Conservation (phyloP, 2,113 vertebrate genomes). For the Clupea harengus region DNA sequence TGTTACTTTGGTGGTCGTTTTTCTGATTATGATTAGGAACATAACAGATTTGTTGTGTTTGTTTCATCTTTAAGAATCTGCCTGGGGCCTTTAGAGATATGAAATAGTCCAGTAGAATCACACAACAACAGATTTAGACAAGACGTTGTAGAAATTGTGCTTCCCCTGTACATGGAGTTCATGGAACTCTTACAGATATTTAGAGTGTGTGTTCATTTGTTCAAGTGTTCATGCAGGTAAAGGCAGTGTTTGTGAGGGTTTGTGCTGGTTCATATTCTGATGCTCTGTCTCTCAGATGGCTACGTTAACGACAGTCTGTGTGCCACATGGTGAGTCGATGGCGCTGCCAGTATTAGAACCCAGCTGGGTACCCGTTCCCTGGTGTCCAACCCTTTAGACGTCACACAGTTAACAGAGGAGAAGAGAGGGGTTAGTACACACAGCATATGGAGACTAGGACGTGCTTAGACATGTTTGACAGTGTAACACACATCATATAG, state of each 20-base stretch:
- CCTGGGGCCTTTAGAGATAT: neutral
- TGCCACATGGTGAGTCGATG: neutral
- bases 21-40: neutral
- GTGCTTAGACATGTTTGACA: neutral
- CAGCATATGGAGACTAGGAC: neutral
- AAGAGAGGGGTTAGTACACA: neutral
- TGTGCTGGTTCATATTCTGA: too few relatives aligned
- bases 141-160: neutral
- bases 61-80: neutral
- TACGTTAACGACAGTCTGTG: neutral
- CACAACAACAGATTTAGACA: neutral
- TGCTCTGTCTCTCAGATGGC: too few relatives aligned
- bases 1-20: neutral
- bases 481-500: too few relatives aligned
- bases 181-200: neutral
- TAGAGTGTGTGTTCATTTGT: neutral
- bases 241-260: neutral
- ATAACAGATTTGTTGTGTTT: neutral
- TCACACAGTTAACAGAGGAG: neutral
- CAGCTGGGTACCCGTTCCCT: neutral
- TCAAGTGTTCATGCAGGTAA: neutral
- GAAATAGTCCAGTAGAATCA: neutral
- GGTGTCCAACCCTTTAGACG: neutral
- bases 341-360: neutral
- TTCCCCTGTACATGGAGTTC: neutral